Evolutionary conservation across 2,888 invertebrate genomes (phyloP), one percentile per base, ranked within the genome.

Genomic region (Merodon equestris): DNA sequence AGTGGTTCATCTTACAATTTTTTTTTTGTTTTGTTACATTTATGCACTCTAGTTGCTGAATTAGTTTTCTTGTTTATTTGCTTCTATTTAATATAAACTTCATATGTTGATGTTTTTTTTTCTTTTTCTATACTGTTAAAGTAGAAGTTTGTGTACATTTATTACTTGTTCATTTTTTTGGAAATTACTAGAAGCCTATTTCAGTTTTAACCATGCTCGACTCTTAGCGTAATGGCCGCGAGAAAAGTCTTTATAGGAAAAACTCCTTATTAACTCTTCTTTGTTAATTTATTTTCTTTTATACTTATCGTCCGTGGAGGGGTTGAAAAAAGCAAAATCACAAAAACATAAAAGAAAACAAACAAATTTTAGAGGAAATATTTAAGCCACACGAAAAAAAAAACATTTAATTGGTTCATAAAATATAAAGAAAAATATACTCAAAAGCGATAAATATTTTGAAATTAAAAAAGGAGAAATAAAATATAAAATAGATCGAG

Each of bases 81-180:
- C 73, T 79, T 75, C 50, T 64, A 45, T 63, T 56, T 63, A 34
- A 13, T 53, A 58, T 61, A 67, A 76, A 67, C 56, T 58, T 67
- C 60, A 76, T 27, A 53, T 71, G 17, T 58, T 61, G 14, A 17
- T 67, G n/a, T n/a, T 67, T 40, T 34, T 1, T 27, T 72, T 45
- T 34, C 72, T 63, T 54, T 9, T 73, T 61, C 63, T 27, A 4
- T 27, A 4, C 27, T 27, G 3, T 4, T 7, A 27, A 27, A 27
- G 27, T 27, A 27, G 27, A 45, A 27, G 40, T 17, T 27, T 12
- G 36, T 50, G 40, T 50, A 34, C 50, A 70, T 77, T 73, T 61
- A n/a, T 75, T 57, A 58, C 56, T 68, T 45, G 54, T 61, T 73
- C 74, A 58, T 17, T 50, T 56, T 44, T 14, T 27, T 27, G 27